Conservation (phyloP, 2,797 vertebrate species). For the Champsocephalus esox region DNA sequence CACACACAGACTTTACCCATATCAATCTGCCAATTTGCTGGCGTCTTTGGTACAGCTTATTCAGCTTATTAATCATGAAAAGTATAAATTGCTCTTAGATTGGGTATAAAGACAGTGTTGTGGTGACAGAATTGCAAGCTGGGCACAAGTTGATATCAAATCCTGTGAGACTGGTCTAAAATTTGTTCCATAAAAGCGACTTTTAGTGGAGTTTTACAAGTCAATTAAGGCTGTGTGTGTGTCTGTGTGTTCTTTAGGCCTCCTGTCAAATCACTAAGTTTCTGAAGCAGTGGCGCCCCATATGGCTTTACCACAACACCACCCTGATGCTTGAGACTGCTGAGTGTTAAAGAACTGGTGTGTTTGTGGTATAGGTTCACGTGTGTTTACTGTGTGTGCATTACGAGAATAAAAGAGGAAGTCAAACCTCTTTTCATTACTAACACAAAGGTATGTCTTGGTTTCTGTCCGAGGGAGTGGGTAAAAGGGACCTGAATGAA, state of each 20-base stretch:
- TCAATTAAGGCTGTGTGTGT: constrained; percentile 80
- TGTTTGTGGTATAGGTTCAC: constrained; percentile 67
- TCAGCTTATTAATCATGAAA: constrained; percentile 62
- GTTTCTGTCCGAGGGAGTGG: constrained; percentile 44
- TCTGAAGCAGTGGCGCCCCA: constrained; percentile 73
- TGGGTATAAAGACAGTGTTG: constrained; percentile 70
- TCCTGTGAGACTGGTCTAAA: constrained; percentile 77
- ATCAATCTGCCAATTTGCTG: constrained; percentile 66
- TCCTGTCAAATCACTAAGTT: constrained; percentile 77
- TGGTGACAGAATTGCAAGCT: constrained; percentile 77
- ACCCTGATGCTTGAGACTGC: constrained; percentile 71
- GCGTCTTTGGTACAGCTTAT: constrained; percentile 49
- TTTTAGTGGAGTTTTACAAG: constrained; percentile 84
- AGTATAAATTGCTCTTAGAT: constrained; percentile 75
- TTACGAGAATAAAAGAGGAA: constrained; percentile 40
- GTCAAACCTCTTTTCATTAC: constrained; percentile 36
- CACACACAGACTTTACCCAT: constrained; percentile 36
- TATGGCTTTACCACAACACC: constrained; percentile 82
- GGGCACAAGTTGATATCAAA: constrained; percentile 82
- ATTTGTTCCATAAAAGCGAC: constrained; percentile 81
- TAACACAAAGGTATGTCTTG: constrained; percentile 36
- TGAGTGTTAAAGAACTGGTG: constrained; percentile 65
- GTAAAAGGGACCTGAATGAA: constrained; percentile 67
- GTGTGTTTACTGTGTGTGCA: constrained; percentile 47
- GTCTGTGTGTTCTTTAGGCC: constrained; percentile 67